Base-by-base conservation (phyloP, 2,888 invertebrate species). In the Cephus runcator region DNA sequence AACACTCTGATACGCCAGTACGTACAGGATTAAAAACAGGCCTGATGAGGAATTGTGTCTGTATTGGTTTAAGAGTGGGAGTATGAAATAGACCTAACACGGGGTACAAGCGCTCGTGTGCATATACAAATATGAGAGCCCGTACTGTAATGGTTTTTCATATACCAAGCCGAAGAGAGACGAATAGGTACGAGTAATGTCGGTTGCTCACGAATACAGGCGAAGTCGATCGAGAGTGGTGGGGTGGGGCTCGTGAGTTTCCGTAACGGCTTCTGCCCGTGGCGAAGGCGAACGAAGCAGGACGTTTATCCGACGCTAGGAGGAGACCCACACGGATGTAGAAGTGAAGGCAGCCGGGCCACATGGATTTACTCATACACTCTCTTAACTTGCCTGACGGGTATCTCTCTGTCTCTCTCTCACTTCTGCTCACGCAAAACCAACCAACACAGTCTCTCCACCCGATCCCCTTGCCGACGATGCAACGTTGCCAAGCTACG, bases 401-500 rank as follows among this genome's bases (percentile, higher is more conserved):
- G 33, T 75, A 68, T 69, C 31, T 69, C 77, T 74, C 79, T 76
- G 76, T 77, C 79, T 71, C 36, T 56, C 78, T 68, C 73, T 73
- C 79, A 69, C 77, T 79, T 79, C 79, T 78, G 77, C 75, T 79
- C 78, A 73, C 85, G 85, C 83, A 81, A 56, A 56, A 23, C 56
- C 40, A 40, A 56, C 56, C 9, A 56, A 56, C 23, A 56, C 23
- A 56, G 56, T 23, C 56, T 56, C 56, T 56, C 56, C 56, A 56
- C 56, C 2, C 56, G 56, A 56, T 56, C 56, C 56, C 56, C 56
- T 56, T 56, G 56, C 56, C 56, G 23, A 56, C 56, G 56, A 56
- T 81, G 88, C 92, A 84, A 85, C 87, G 92, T 91, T 91, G 92
- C 91, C 92, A 88, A 85, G 87, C 86, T 82, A 85, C 83, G 87